Percentiles rank a stretch among this genome's conserved stretches.
These are phyloP conservation scores for Stylophora pistillata DNA, from an alignment of 64 coral and sea anemone species.

Conservation along the genomic window DNA sequence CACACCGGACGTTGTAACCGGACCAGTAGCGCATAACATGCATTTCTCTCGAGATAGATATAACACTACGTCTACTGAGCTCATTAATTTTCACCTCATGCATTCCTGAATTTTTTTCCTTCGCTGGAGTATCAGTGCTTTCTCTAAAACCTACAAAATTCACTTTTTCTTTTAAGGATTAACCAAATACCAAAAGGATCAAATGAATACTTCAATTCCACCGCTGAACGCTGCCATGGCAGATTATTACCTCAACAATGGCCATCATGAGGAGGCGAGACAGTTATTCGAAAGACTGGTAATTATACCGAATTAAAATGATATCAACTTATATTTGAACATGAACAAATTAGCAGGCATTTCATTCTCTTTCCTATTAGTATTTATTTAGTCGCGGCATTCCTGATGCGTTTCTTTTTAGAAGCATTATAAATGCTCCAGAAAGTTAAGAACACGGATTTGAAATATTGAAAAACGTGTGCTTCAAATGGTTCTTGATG, in stretches of 20 bases:
- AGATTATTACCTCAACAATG: conserved; percentile 84
- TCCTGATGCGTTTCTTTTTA: too few relatives aligned
- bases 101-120: too few relatives aligned
- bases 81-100: too few relatives aligned
- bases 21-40: too few relatives aligned
- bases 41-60: too few relatives aligned
- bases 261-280: conserved; percentile 78
- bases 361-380: not conserved
- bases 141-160: not conserved
- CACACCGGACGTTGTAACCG: too few relatives aligned
- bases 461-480: too few relatives aligned
- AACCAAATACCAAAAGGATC: conserved; percentile 45
- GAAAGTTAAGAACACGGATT: too few relatives aligned
- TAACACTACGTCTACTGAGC: too few relatives aligned
- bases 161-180: conserved; percentile 45
- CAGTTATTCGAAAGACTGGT: conserved; percentile 80
- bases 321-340: not conserved
- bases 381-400: too few relatives aligned
- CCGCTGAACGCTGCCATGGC: conserved; percentile 75
- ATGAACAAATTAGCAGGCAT: not conserved
- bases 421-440: too few relatives aligned
- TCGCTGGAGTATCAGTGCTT: not conserved
- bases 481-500: too few relatives aligned
- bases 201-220: conserved; percentile 81
- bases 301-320: not conserved